Evolutionary conservation across 2,113 vertebrate species (phyloP), one percentile per base, ranked within the genome.

Genomic region (Charina bottae): DNA sequence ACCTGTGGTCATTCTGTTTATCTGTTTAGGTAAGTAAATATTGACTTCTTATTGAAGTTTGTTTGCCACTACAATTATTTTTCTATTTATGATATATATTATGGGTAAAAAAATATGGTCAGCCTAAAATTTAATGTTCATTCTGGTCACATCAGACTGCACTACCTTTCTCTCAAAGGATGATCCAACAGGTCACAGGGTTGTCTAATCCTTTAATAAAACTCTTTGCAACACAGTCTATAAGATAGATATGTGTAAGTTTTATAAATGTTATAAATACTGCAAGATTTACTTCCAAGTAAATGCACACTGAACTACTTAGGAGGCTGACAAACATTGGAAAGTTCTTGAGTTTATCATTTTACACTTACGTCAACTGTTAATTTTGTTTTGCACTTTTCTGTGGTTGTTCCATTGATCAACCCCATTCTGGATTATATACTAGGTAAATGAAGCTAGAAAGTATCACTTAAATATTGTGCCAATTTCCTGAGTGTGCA

Each of bases 401-500:
- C 4, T 54, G 13, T 49, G 37, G 2, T 88, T 88, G 23, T 21
- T 88, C 42, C 24, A 64, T n/a, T 88, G 56, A 49, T 59, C 1
- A 21, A 5, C 10, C 12, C 56, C 6, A 58, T 53, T 53, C 42
- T 26, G 15, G 9, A 9, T 23, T 55, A 53, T 2, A 60, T 62
- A 5, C 49, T 0, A 83, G 68, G 6, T 55, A 90, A 46, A 85
- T 54, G 68, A 90, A 87, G 17, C 3, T 0, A 0, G 0, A 33
- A 93, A 89, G 28, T 0, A 0, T 0, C 21, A n/a, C 21, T 68
- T 55, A 10, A 33, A 54, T 37, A 13, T 24, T 21, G 62, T 24
- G 2, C 9, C 2, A 0, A 0, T 88, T 93, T 83, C 58, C 59
- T 85, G 37, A 91, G 11, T 2, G 12, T 0, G 83, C 11, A 85